Base-by-base conservation (phyloP, 2,113 vertebrate species). In the Grantiella picta region DNA sequence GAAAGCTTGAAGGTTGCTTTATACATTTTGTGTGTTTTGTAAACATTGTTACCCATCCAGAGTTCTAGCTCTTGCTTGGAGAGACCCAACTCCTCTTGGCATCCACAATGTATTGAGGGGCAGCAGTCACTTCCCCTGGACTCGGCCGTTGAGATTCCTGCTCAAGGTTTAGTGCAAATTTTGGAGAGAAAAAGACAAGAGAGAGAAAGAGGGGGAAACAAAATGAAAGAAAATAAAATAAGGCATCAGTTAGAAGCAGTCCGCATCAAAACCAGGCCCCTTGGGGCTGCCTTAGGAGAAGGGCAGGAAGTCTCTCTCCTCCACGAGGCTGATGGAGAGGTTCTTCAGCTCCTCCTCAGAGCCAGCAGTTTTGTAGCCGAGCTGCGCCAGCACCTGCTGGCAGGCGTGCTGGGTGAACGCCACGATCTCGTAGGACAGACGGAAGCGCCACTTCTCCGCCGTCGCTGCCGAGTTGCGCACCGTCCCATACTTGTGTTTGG, bases 401-500 rank as follows among this genome's bases (percentile, higher is more conserved):
- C 99, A 99, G 85, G 98, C 98, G 19, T 98, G 98, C 98, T 99
- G 99, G 28, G 99, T 99, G 91, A 99, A 99, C 79, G 99, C 98
- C 94, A 99, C 99, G 36, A 99, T 99, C 94, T 99, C 99, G 8
- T 98, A 99, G 60, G 99, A 99, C 77, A 99, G 98, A 76, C 99
- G 99, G 96, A 99, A 98, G 71, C 99, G 98, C 99, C 99, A 99
- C 87, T 98, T 99, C 97, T 99, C 99, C 0, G 99, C 99, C 0
- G 99, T 99, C 7, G 99, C 99, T 0, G 99, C 99, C 0, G 99
- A 99, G 98, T 99, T 99, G 45, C 99, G 98, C 93, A 99, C 98
- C 0, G 99, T 99, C 66, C 99, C 99, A 0, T 99, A 99, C 80
- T 99, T 99, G 98, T 99, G 99, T 98, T 99, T 99, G 85, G 98